Conservation (phyloP, 2,888 invertebrate species). For the Drosophila gaucha region DNA sequence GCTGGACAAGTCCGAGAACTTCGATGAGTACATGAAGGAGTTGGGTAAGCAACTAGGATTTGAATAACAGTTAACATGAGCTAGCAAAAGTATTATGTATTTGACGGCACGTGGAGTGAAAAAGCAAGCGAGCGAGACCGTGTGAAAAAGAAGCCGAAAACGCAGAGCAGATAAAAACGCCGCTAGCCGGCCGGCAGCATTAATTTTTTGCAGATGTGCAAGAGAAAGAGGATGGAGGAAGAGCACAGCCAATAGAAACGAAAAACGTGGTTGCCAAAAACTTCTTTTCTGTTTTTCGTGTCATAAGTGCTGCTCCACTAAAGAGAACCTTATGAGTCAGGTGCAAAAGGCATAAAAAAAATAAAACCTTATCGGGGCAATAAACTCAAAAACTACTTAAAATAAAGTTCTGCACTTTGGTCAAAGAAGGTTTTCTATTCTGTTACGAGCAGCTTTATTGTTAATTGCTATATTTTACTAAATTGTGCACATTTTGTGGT, state of each 20-base stretch:
- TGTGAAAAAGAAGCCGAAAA: conserved; percentile 37
- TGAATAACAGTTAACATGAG: background rate
- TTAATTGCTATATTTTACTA: conserved; percentile 7
- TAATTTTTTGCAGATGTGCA: conserved; percentile 35
- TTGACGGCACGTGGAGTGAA: conserved; percentile 8
- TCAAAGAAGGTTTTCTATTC: conserved; percentile 11
- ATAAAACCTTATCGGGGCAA: conserved; percentile 38
- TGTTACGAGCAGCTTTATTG: background rate
- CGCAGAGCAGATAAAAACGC: conserved; percentile 36
- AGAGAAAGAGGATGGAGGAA: conserved; percentile 33
- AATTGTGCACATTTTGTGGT: background rate
- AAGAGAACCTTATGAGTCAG: conserved; percentile 9
- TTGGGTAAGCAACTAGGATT: conserved; percentile 87
- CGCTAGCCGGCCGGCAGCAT: conserved; percentile 70
- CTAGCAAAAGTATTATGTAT: conserved; percentile 1
- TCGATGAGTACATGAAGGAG: conserved; percentile 95
- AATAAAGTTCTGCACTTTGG: conserved; percentile 49
- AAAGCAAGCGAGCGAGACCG: background rate
- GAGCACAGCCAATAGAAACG: conserved; percentile 33
- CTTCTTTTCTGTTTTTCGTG: background rate
- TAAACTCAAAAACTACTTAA: conserved; percentile 59
- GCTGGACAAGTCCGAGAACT: conserved; percentile 91
- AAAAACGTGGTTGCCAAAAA: conserved; percentile 55
- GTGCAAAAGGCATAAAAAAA: conserved; percentile 33
- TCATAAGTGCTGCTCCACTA: conserved; percentile 4